phyloP scores from a whole-genome alignment of 2,888 invertebrate species.

The Aproaerema taeniolella region DNA sequence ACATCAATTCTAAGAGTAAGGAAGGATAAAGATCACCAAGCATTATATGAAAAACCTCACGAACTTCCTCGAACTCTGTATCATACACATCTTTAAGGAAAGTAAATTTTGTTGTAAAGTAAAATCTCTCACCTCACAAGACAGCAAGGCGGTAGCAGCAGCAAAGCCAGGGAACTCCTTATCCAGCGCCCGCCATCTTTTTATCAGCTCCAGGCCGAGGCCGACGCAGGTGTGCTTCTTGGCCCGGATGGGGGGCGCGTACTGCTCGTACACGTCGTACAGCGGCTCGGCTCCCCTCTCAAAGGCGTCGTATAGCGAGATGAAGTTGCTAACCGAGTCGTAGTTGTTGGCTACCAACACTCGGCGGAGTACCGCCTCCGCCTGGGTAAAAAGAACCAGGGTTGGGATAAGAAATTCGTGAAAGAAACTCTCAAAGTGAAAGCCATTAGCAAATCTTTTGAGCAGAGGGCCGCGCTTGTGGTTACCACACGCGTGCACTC shows the following conservation, averaged over 20 bases:
- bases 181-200: slow-evolving; percentile 79
- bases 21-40: too few relatives aligned
- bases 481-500: too few relatives aligned
- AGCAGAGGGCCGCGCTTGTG: too few relatives aligned
- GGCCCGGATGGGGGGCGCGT: slow-evolving; percentile 86
- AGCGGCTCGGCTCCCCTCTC: slow-evolving; percentile 78
- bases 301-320: slow-evolving; percentile 81
- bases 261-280: slow-evolving; percentile 85
- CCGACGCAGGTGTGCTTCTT: slow-evolving; percentile 94
- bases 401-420: neutral
- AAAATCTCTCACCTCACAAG: slow-evolving; percentile 85
- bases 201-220: slow-evolving; percentile 85
- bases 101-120: too few relatives aligned
- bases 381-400: slow-evolving; percentile 42
- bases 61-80: too few relatives aligned
- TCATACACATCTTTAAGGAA: too few relatives aligned
- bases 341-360: slow-evolving; percentile 91
- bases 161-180: slow-evolving; percentile 81
- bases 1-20: too few relatives aligned
- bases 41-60: too few relatives aligned
- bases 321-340: slow-evolving; percentile 92
- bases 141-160: slow-evolving; percentile 80
- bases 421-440: too few relatives aligned
- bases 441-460: too few relatives aligned
- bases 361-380: slow-evolving; percentile 88